These are phyloP conservation scores for Catagonus wagneri DNA, from an alignment of 2,113 vertebrate species.

Conservation along the genomic window DNA sequence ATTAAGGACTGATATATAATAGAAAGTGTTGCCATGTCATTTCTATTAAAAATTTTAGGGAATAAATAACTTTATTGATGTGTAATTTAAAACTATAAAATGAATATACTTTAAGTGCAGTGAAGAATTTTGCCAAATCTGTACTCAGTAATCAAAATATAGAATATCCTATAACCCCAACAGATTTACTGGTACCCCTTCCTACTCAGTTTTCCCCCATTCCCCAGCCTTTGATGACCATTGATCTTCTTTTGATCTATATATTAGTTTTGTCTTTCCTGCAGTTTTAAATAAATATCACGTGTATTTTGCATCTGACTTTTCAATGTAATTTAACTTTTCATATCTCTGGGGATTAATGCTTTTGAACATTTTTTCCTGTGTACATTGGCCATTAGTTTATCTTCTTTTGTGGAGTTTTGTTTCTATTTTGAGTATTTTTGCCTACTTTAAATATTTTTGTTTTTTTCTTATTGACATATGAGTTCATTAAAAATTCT, in stretches of 20 bases:
- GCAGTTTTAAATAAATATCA: constrained; percentile 4
- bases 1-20: neutral
- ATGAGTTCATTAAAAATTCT: neutral
- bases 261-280: neutral
- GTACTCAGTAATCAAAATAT: neutral
- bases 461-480: neutral
- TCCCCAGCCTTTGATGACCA: neutral
- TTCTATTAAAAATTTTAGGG: neutral
- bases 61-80: neutral
- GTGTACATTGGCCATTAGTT: neutral
- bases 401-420: neutral
- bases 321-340: neutral
- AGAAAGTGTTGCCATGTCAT: neutral
- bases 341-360: neutral
- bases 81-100: neutral
- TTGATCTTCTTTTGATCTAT: neutral
- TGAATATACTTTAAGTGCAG: neutral
- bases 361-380: neutral
- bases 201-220: neutral
- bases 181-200: neutral
- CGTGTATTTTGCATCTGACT: neutral
- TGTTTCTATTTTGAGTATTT: neutral
- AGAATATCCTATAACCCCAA: neutral
- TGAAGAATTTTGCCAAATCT: neutral
- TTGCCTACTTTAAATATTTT: neutral